These are phyloP conservation scores for Hypselothyrea guttata DNA, from an alignment of 2,888 invertebrate species.

Conservation along the genomic window DNA sequence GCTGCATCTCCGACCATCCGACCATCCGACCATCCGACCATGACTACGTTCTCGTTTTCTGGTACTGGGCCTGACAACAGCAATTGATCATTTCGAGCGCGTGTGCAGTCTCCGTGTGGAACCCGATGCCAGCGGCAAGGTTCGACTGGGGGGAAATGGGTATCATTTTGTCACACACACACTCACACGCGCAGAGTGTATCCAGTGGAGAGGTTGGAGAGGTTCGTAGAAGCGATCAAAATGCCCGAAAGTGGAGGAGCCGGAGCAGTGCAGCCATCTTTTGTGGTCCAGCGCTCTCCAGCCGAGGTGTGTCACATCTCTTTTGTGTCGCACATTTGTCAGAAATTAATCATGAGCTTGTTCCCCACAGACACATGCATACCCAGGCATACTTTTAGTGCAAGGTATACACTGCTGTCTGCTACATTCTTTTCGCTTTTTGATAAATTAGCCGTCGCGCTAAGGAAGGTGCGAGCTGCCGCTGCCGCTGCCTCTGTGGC, in stretches of 20 bases:
- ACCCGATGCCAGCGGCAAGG: constrained; percentile 70
- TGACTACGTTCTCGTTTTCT: background rate
- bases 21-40: no score
- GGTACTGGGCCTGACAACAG: constrained; percentile 32
- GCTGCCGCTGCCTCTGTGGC: background rate
- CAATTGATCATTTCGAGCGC: constrained; percentile 67
- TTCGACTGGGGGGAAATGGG: constrained; percentile 29
- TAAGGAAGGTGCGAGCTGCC: constrained; percentile 60
- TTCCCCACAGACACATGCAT: constrained; percentile 39
- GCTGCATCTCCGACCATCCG: constrained; percentile 1
- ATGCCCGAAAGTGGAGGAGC: constrained; percentile 23
- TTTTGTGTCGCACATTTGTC: constrained; percentile 82
- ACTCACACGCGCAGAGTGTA: background rate
- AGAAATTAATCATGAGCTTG: constrained; percentile 82
- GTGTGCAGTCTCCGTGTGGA: constrained; percentile 66
- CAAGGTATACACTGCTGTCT: constrained; percentile 17
- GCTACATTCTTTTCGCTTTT: constrained; percentile 63
- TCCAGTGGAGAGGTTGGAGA: background rate
- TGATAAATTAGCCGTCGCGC: constrained; percentile 71
- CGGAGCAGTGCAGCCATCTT: constrained; percentile 57
- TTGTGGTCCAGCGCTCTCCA: constrained; percentile 52
- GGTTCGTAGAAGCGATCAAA: constrained; percentile 49
- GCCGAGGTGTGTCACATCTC: constrained; percentile 81
- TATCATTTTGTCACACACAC: constrained; percentile 52
- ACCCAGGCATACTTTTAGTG: no score